Evolutionary conservation across 2,888 invertebrate species (phyloP).

Genomic region (Gibbula magus): DNA sequence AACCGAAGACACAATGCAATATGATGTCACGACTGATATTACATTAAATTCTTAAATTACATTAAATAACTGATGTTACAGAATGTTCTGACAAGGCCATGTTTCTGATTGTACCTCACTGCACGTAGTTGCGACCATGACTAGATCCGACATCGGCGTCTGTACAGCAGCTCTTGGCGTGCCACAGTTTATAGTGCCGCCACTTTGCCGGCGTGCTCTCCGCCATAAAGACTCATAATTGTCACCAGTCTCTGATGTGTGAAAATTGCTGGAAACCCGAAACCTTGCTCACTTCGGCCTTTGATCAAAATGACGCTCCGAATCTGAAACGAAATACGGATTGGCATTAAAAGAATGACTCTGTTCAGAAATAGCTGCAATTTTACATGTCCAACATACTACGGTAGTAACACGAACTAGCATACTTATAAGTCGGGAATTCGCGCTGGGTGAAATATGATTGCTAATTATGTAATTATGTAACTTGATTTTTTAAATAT

Average conservation of each 20-base stretch:
- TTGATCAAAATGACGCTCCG: constrained; percentile 20
- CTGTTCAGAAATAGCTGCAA: constrained; percentile 16
- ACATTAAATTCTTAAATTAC: too few relatives aligned
- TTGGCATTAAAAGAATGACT: constrained; percentile 13
- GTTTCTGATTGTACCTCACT: too few relatives aligned
- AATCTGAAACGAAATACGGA: constrained; percentile 23
- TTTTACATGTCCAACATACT: constrained; percentile 1
- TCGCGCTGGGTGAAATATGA: constrained; percentile 5
- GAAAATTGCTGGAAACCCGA: constrained; percentile 18
- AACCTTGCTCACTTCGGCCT: constrained; percentile 5
- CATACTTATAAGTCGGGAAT: constrained; percentile 11
- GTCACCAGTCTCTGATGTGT: constrained; percentile 17
- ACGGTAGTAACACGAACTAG: neutral
- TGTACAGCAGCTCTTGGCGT: constrained; percentile 2
- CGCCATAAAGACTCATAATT: constrained; percentile 18
- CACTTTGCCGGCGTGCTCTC: neutral
- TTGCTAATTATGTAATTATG: constrained; percentile 17
- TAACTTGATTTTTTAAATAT: constrained; percentile 21
- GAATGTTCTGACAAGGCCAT: too few relatives aligned
- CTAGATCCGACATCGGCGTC: neutral
- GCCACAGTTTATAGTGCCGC: constrained; percentile 12
- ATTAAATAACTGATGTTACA: too few relatives aligned
- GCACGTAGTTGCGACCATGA: too few relatives aligned
- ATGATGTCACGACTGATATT: too few relatives aligned
- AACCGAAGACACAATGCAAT: too few relatives aligned